These are phyloP conservation scores for Pygoscelis antarcticus DNA, from an alignment of 2,113 vertebrate genomes.

Conservation along the genomic window DNA sequence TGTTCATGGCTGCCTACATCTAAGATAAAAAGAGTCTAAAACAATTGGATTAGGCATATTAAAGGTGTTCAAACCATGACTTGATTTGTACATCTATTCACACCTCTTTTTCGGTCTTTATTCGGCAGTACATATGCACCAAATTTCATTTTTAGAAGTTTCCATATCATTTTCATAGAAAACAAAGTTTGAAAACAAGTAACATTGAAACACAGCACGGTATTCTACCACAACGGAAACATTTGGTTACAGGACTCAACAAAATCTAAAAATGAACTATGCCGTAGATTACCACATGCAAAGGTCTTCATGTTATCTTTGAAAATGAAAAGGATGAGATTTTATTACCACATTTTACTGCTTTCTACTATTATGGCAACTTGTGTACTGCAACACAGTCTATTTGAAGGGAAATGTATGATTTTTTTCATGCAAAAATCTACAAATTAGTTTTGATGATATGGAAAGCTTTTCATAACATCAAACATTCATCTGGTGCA, in stretches of 20 bases:
- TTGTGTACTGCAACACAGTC: constrained; percentile 87
- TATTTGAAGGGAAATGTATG: constrained; percentile 80
- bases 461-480: constrained; percentile 91
- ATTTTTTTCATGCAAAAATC: constrained; percentile 83
- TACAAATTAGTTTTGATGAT: constrained; percentile 87
- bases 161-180: constrained; percentile 91
- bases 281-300: constrained; percentile 95
- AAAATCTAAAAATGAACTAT: constrained; percentile 96
- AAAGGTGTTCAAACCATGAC: constrained; percentile 85
- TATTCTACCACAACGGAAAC: constrained; percentile 89
- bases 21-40: constrained; percentile 88
- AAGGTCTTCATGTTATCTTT: constrained; percentile 83
- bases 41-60: constrained; percentile 90
- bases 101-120: constrained; percentile 86
- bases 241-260: constrained; percentile 91
- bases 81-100: constrained; percentile 88
- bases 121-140: constrained; percentile 92
- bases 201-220: constrained; percentile 95
- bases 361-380: constrained; percentile 85
- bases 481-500: constrained; percentile 89
- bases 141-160: constrained; percentile 90
- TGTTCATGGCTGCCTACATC: constrained; percentile 89
- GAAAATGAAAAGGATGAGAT: constrained; percentile 87
- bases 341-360: constrained; percentile 81
- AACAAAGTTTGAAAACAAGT: constrained; percentile 90